These are phyloP conservation scores for Paracentrotus lividus DNA, from an alignment of 53 echinoderm and acorn worm species.

Conservation along the genomic window DNA sequence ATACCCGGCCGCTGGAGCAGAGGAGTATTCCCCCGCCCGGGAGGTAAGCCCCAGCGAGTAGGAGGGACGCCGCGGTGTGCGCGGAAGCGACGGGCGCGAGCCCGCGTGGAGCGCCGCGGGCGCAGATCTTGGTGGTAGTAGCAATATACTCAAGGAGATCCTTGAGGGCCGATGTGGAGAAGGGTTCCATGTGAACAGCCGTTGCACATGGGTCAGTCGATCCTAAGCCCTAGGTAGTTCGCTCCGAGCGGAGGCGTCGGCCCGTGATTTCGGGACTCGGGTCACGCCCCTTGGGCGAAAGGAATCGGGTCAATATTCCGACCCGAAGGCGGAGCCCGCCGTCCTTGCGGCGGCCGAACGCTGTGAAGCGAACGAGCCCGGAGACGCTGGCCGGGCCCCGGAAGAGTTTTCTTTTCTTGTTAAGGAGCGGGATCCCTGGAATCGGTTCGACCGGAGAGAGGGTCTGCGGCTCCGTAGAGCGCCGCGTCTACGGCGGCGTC, in stretches of 20 bases:
- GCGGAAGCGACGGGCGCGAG: constrained; percentile 84
- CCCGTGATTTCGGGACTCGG: constrained; percentile 58
- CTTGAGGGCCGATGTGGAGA: constrained; percentile 80
- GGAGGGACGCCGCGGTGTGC: constrained; percentile 89
- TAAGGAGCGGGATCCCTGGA: constrained; percentile 78
- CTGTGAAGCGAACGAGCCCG: constrained; percentile 86
- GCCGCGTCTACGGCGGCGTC: constrained; percentile 90
- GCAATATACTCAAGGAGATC: constrained; percentile 82
- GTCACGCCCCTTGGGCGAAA: constrained; percentile 75
- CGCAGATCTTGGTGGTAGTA: constrained; percentile 95
- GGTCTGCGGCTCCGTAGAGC: constrained; percentile 79
- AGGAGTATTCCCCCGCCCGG: constrained; percentile 58
- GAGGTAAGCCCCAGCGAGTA: constrained; percentile 86
- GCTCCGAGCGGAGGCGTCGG: constrained; percentile 81
- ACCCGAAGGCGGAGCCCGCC: constrained; percentile 72
- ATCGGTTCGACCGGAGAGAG: constrained; percentile 64
- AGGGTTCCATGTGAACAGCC: constrained; percentile 76
- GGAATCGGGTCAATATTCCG: constrained; percentile 88
- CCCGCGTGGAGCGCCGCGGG: constrained; percentile 86
- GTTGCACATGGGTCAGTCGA: constrained; percentile 82
- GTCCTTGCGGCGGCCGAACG: constrained; percentile 62
- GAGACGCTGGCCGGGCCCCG: constrained; percentile 91
- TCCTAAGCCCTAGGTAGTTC: constrained; percentile 85
- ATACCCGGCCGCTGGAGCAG: constrained; percentile 73
- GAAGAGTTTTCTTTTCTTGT: constrained; percentile 91